phyloP scores from a whole-genome alignment of 64 coral and sea anemone genomes.

The Platygyra sinensis region DNA sequence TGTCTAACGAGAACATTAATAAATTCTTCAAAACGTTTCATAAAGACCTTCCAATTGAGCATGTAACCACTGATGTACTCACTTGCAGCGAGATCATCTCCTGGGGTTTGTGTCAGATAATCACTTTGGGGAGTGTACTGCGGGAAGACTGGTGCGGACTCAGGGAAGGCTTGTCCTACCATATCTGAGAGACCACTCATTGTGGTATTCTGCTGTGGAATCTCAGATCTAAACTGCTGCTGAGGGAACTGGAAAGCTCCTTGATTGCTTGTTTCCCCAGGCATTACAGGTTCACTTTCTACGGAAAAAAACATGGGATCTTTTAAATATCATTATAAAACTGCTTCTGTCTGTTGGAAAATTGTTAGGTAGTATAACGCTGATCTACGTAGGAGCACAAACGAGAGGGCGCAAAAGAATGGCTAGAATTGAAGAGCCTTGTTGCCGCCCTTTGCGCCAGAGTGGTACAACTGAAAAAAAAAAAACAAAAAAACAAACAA shows the following conservation, averaged over 20 bases:
- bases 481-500: no score
- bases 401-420: no score
- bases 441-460: no score
- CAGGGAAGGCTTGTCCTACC: background rate
- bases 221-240: conserved; percentile 40
- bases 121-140: conserved; percentile 24
- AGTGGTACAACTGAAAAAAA: no score
- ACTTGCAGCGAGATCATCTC: background rate
- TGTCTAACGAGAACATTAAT: background rate
- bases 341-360: background rate
- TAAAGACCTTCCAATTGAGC: background rate
- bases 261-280: background rate
- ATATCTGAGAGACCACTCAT: background rate
- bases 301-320: background rate
- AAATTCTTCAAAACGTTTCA: background rate
- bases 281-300: background rate
- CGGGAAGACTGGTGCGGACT: conserved; percentile 6
- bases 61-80: background rate
- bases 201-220: conserved; percentile 17
- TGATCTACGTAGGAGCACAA: no score
- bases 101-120: background rate
- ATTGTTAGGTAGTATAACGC: no score
- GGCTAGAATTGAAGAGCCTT: no score
- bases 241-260: background rate
- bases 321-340: background rate